Conservation (phyloP, 2,113 vertebrate species). For the Centropus unirufus region DNA sequence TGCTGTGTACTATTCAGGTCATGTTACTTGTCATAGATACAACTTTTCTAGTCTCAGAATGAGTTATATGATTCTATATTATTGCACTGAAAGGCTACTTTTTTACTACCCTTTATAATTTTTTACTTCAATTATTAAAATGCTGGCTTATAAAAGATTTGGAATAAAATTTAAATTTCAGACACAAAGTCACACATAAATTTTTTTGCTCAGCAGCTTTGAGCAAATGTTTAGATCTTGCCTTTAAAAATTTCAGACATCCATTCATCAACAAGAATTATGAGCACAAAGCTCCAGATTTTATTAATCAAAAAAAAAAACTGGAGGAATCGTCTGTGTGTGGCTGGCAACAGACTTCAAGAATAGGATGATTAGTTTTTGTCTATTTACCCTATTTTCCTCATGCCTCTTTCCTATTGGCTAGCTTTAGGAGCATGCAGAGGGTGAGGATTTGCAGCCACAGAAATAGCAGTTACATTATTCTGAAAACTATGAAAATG, state of each 20-base stretch:
- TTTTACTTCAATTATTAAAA: slow-evolving; percentile 14
- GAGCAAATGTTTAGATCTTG: background rate
- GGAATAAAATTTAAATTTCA: slow-evolving; percentile 24
- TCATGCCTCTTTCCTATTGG: slow-evolving; percentile 51
- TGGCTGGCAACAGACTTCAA: slow-evolving; percentile 58
- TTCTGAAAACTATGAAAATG: background rate
- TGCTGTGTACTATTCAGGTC: background rate
- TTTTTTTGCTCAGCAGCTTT: background rate
- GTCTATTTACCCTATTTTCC: slow-evolving; percentile 60
- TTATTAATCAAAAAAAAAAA: slow-evolving; percentile 7
- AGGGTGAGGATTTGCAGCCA: slow-evolving; percentile 50
- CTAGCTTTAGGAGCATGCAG: background rate
- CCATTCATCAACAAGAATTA: slow-evolving; percentile 32
- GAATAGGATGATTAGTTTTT: slow-evolving; percentile 57
- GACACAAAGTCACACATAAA: background rate
- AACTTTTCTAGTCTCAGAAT: background rate
- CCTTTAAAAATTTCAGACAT: slow-evolving; percentile 6
- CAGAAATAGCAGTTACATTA: slow-evolving; percentile 11
- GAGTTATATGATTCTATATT: background rate
- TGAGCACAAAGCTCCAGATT: slow-evolving; percentile 31
- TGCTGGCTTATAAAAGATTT: background rate
- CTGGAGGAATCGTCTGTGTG: slow-evolving; percentile 23
- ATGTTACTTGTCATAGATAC: background rate
- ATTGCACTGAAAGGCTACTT: background rate
- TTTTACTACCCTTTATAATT: background rate